Evolutionary conservation across 1,140 invertebrate species (phyloP).

Genomic region (Drosophila persimilis): DNA sequence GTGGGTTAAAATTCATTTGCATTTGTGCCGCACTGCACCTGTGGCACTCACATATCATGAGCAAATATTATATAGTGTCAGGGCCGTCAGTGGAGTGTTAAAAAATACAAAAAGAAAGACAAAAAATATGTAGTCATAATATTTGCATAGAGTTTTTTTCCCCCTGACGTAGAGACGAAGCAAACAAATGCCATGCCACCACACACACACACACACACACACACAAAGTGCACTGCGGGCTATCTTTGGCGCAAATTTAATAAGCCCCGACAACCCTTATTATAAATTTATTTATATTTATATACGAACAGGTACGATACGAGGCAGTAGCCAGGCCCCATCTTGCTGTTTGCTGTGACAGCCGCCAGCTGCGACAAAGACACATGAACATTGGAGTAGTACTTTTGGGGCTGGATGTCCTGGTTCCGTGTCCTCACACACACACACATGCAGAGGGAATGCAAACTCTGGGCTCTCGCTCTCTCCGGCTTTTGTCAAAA

Average conservation of each 20-base stretch:
- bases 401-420: slow-evolving; percentile 32
- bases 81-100: slow-evolving; percentile 23
- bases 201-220: too few relatives aligned
- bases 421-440: slow-evolving; percentile 41
- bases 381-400: slow-evolving; percentile 51
- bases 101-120: slow-evolving; percentile 23
- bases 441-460: slow-evolving; percentile 10
- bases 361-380: slow-evolving; percentile 57
- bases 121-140: slow-evolving; percentile 37
- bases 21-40: slow-evolving; percentile 42
- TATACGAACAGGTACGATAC: slow-evolving; percentile 34
- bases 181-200: too few relatives aligned
- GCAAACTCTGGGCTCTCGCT: slow-evolving; percentile 7
- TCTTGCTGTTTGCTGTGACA: slow-evolving; percentile 60
- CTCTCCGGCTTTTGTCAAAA: slow-evolving; percentile 61
- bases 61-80: slow-evolving; percentile 44
- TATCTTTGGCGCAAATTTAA: slow-evolving; percentile 46
- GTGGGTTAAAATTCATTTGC: slow-evolving; percentile 30
- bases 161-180: slow-evolving; percentile 8
- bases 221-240: slow-evolving; percentile 8
- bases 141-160: slow-evolving; percentile 31
- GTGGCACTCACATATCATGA: slow-evolving; percentile 36
- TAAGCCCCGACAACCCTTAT: slow-evolving; percentile 59
- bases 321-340: background rate
- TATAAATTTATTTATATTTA: slow-evolving; percentile 68